Evolutionary conservation across 1,140 invertebrate genomes (phyloP), one percentile per base, ranked within the genome.

Genomic region (Drosophila chauvacae): DNA sequence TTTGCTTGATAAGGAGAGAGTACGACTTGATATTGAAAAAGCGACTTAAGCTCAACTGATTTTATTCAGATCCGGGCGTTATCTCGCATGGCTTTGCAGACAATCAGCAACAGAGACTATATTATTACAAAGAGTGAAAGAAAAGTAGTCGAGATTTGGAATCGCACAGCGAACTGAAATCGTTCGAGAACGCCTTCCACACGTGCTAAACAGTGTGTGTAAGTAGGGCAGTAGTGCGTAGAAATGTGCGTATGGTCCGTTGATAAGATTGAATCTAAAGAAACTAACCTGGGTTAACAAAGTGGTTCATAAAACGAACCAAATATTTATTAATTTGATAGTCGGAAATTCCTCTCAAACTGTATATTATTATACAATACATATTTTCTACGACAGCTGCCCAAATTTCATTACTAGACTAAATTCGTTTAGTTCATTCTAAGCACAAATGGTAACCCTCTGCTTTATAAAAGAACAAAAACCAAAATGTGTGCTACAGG

Each of bases 281-380:
- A 44, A 71, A 90, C 85, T 90, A 81, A 90, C 85, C 85, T 90
- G 18, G 70, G 50, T 23, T 61, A 90, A 90, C 42, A 65, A 60
- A 42, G 5, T 39, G n/a, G 28, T 35, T 35, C 4, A 13, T 13
- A 33, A 18, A 7, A 33, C 28, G 18, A 16, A 23, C 51, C 18
- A 37, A 26, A 56, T 39, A 39, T 7, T 23, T 56, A 39, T 37
- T 55, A 16, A 37, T 23, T 55, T n/a, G 14, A 39, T 55, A 37
- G 18, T 39, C 9, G 9, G 3, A 35, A 39, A 37, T 55, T 51
- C 28, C 11, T 7, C n/a, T 33, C 10, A 51, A 13, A 18, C 9
- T 57, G 23, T 57, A 18, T 37, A 23, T 13, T 23, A 18, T 28
- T 2, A 28, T 37, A 18, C 47, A 14, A 10, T 60, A 20, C 20